Evolutionary conservation across 2,113 vertebrate species (phyloP).

Genomic region (Telmatochromis sp.): DNA sequence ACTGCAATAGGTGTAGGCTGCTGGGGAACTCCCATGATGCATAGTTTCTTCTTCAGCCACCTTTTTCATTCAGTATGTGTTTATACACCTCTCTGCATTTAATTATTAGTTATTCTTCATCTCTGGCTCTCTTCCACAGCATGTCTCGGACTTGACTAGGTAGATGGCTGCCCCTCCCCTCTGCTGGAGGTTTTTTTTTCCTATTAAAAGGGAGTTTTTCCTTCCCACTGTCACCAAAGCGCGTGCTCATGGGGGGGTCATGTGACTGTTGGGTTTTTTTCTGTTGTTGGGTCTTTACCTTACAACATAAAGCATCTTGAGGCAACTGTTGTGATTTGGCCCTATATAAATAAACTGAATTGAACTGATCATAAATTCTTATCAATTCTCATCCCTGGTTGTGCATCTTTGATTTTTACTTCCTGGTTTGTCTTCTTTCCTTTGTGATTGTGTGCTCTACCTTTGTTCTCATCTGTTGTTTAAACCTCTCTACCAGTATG

Average conservation of each 20-base stretch:
- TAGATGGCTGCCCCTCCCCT: background rate
- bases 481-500: background rate
- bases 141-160: background rate
- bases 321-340: background rate
- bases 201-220: background rate
- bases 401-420: background rate
- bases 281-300: background rate
- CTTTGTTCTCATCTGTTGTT: background rate
- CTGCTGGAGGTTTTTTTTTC: background rate
- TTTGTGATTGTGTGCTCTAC: background rate
- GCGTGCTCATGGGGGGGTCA: fast-evolving
- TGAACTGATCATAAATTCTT: background rate
- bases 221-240: background rate
- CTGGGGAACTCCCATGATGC: background rate
- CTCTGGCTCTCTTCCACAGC: background rate
- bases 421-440: background rate
- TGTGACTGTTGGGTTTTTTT: fast-evolving
- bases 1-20: background rate
- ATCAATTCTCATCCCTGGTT: background rate
- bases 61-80: background rate
- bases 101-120: background rate
- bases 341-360: background rate
- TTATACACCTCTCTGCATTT: background rate
- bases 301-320: background rate
- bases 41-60: background rate